Percentiles rank a stretch among this genome's conserved stretches.
Conservation (phyloP, 2,797 vertebrate genomes). For the Aplochiton taeniatus region DNA sequence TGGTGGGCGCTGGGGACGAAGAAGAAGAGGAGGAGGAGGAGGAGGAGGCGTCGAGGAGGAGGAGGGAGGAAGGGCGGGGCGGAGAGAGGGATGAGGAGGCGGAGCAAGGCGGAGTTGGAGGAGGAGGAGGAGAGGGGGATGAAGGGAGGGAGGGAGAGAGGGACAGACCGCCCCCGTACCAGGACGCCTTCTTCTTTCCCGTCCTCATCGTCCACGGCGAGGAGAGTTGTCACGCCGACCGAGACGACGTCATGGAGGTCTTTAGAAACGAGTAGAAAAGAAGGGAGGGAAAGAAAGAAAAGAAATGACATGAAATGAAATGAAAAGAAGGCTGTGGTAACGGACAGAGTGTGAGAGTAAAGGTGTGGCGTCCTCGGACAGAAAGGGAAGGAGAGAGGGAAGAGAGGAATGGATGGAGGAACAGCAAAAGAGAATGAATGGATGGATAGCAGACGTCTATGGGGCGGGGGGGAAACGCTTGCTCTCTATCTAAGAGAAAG, state of each 20-base stretch:
- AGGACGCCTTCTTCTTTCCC: conserved; percentile 82
- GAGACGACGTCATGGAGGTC: conserved; percentile 68
- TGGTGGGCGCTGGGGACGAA: conserved; percentile 75
- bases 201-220: conserved; percentile 82
- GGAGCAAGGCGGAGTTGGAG: conserved; percentile 55
- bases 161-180: conserved; percentile 78
- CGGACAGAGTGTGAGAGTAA: neutral
- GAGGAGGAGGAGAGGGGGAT: conserved; percentile 54
- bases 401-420: neutral
- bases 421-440: neutral
- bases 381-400: neutral
- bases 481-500: too few species aligned
- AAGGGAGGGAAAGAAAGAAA: neutral
- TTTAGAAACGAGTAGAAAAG: conserved; percentile 1
- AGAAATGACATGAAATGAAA: neutral
- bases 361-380: neutral
- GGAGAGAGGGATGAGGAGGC: conserved; percentile 61
- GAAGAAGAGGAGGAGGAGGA: conserved; percentile 62
- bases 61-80: conserved; percentile 50
- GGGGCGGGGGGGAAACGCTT: too few species aligned
- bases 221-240: conserved; percentile 78
- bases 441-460: neutral
- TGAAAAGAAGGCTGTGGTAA: neutral
- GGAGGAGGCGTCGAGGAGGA: conserved; percentile 23
- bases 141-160: conserved; percentile 63